Conservation (phyloP, 2,113 vertebrate species). For the Triplophysa tibetana region DNA sequence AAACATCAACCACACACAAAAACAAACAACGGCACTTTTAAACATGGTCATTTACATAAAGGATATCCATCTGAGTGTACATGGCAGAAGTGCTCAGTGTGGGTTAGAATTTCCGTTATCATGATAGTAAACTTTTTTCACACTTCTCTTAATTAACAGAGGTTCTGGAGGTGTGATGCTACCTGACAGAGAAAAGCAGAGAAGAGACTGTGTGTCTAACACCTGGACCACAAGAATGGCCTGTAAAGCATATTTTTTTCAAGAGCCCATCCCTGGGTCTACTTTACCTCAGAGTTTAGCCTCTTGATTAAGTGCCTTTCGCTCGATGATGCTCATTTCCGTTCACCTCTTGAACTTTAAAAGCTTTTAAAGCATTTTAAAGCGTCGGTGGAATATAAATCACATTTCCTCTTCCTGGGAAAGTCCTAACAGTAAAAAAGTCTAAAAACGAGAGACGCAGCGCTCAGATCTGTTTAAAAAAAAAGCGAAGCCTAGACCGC, state of each 20-base stretch:
- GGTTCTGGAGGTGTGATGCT: neutral
- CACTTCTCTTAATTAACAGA: conserved; percentile 4
- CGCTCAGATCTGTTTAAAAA: too few relatives aligned
- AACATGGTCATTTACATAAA: too few relatives aligned
- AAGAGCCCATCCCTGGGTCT: too few relatives aligned
- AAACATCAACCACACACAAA: too few relatives aligned
- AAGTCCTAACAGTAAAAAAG: neutral
- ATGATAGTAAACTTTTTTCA: neutral
- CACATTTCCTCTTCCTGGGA: neutral
- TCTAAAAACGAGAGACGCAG: too few relatives aligned
- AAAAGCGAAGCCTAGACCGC: too few relatives aligned
- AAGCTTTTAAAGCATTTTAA: neutral
- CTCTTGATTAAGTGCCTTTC: neutral
- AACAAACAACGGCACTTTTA: too few relatives aligned
- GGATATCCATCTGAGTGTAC: too few relatives aligned
- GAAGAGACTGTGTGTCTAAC: neutral
- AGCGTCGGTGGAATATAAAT: neutral
- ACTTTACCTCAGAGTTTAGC: neutral
- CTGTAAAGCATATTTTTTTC: neutral
- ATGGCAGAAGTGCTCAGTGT: neutral
- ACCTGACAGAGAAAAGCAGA: neutral
- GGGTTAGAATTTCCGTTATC: neutral
- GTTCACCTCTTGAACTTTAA: neutral
- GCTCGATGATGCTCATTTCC: neutral
- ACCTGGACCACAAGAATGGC: neutral